These are phyloP conservation scores for Nephrotoma guestfalica DNA, from an alignment of 2,888 invertebrate species.

Conservation along the genomic window DNA sequence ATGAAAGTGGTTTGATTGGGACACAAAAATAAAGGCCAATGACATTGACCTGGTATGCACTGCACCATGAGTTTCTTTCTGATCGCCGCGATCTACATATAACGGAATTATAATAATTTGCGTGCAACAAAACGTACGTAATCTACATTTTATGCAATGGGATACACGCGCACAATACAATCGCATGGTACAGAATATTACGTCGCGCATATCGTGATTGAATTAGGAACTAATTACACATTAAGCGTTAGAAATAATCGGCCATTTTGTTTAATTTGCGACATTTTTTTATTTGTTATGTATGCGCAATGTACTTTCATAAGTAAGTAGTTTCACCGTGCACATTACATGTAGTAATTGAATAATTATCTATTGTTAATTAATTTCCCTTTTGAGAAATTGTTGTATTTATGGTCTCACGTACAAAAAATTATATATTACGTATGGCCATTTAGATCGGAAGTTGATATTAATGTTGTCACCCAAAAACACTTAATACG, in stretches of 20 bases:
- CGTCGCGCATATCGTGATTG: background rate
- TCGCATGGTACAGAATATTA: background rate
- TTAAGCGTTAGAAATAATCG: background rate
- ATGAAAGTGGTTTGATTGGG: background rate
- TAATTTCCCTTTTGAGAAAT: background rate
- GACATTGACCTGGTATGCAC: background rate
- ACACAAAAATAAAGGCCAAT: background rate
- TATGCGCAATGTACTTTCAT: background rate
- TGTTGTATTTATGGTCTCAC: background rate
- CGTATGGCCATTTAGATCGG: background rate
- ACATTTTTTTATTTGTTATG: background rate
- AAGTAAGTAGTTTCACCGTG: background rate
- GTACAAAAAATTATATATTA: background rate
- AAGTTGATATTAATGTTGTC: background rate
- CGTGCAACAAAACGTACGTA: background rate
- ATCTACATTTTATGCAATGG: background rate
- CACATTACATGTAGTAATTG: background rate
- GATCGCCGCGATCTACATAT: background rate
- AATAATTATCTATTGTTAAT: background rate
- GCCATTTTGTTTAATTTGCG: background rate
- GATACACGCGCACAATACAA: background rate
- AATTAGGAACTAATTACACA: background rate
- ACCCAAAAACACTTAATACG: background rate
- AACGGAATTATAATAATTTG: background rate
- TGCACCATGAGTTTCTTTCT: background rate